Base-by-base conservation (phyloP, 2,888 invertebrate species). In the Lasioglossum morio region DNA sequence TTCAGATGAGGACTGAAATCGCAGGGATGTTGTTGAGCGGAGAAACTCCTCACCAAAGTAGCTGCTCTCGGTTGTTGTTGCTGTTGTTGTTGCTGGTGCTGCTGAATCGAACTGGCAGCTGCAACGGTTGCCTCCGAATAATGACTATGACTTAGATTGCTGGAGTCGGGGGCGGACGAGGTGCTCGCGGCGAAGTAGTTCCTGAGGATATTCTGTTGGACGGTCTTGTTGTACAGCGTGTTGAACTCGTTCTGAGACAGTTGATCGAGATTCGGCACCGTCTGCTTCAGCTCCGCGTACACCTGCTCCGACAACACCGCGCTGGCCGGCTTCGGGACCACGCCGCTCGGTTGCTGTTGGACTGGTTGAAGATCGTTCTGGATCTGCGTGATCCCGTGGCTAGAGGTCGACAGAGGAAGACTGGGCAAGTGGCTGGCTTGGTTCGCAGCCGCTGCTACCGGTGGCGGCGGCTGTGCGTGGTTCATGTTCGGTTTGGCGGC, bases 231-330 rank as follows among this genome's bases (percentile, higher is more conserved):
- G 79, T 95, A 95, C 10, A 95, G 92, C 57, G 95, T 95, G 88
- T 95, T 95, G 70, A 95, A 95, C 84, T 95, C 95, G 79, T 94
- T 95, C 70, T 95, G 95, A 0, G 95, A 95, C 14, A 95, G 81
- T 72, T 95, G 94, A 19, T 95, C 95, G 10, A 95, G 84, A 84
- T 95, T 95, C 16, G 95, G 95, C 37, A 95, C 94, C 1, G 92
- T 95, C 81, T 95, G 94, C 53, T 93, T 94, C 19, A 95, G 87
- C 75, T 95, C 94, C 0, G 95, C 95, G 82, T 95, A 95, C 4
- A 95, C 94, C 85, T 95, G 93, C 70, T 95, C 94, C 0, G 94
- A 94, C 4, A 95, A 87, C 5, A 92, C 80, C 16, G 91, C 91
- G 0, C 92, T 93, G 0, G 92, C 75, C 0, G 93, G 90, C 48